phyloP scores from a whole-genome alignment of 2,113 vertebrate genomes.

The Tricholaema leucomelas region DNA sequence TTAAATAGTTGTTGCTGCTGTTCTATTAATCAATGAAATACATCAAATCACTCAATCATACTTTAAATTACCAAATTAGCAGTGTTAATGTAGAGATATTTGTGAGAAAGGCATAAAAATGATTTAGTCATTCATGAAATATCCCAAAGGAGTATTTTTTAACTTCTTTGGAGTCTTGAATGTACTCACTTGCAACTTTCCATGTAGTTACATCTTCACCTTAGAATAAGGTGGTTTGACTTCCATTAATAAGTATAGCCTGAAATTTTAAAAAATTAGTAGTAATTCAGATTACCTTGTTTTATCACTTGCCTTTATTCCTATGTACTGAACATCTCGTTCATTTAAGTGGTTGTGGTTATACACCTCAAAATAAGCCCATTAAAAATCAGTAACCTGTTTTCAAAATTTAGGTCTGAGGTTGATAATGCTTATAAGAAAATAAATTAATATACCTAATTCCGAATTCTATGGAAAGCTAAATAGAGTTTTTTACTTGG shows the following conservation, averaged over 20 bases:
- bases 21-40: background rate
- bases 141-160: background rate
- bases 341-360: background rate
- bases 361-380: background rate
- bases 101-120: background rate
- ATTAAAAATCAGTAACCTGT: background rate
- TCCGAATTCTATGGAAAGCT: background rate
- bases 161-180: background rate
- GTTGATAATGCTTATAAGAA: background rate
- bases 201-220: background rate
- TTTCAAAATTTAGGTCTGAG: background rate
- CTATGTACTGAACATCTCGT: background rate
- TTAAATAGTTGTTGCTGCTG: background rate
- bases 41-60: rapidly evolving
- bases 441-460: background rate
- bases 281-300: background rate
- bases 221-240: background rate
- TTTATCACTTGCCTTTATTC: background rate
- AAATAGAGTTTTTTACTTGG: background rate
- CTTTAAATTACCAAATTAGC: background rate
- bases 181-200: background rate
- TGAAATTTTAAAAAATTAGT: background rate
- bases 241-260: background rate
- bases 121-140: background rate
- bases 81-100: background rate